Percentiles rank a stretch among this genome's conserved stretches.
Evolutionary conservation across 2,888 invertebrate species (phyloP).

Genomic region (Melangyna quadrimaculata): DNA sequence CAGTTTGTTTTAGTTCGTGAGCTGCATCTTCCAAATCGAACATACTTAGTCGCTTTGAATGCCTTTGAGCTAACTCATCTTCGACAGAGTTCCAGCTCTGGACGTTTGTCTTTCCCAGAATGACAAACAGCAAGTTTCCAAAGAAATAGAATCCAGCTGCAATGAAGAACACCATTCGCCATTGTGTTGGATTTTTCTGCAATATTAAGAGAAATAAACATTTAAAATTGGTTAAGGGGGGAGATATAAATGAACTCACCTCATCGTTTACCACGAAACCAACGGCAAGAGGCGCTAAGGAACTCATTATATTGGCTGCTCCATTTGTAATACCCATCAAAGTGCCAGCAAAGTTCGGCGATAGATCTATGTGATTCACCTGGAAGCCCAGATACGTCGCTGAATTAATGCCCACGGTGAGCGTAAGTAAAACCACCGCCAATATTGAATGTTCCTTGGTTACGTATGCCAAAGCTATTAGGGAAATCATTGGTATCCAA

Average conservation of each 20-base stretch:
- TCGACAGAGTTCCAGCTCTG: slow-evolving; percentile 84
- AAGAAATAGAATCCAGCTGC: slow-evolving; percentile 82
- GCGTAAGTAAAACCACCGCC: slow-evolving; percentile 85
- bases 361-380: slow-evolving; percentile 92
- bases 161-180: slow-evolving; percentile 83
- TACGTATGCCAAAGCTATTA: slow-evolving; percentile 84
- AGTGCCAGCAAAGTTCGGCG: slow-evolving; percentile 91
- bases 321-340: slow-evolving; percentile 93
- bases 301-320: slow-evolving; percentile 89
- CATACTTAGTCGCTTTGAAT: slow-evolving; percentile 52
- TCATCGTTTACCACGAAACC: slow-evolving; percentile 86
- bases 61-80: slow-evolving; percentile 61
- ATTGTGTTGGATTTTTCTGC: slow-evolving; percentile 80
- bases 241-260: slow-evolving; percentile 81
- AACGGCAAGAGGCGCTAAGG: slow-evolving; percentile 88
- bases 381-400: slow-evolving; percentile 89
- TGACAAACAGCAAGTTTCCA: slow-evolving; percentile 82
- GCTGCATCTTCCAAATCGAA: slow-evolving; percentile 30
- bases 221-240: neutral
- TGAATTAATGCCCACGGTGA: slow-evolving; percentile 89
- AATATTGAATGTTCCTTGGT: slow-evolving; percentile 78
- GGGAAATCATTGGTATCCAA: slow-evolving; percentile 86
- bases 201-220: neutral
- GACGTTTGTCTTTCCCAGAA: slow-evolving; percentile 83
- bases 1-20: slow-evolving; percentile 28